These are phyloP conservation scores for Lasioglossum zephyrum DNA, from an alignment of 2,888 invertebrate species.

Conservation along the genomic window DNA sequence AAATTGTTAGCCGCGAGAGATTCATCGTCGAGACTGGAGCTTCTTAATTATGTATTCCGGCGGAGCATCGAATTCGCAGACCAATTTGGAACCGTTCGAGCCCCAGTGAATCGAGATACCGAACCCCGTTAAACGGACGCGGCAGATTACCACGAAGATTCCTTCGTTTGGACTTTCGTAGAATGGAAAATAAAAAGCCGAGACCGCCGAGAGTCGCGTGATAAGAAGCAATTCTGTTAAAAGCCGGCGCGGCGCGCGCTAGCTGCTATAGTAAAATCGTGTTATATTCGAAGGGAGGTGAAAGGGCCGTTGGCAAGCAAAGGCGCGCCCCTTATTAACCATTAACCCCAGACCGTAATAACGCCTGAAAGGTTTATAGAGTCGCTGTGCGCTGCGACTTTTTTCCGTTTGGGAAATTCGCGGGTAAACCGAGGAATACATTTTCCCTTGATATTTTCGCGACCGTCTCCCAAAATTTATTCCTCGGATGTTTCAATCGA, in stretches of 20 bases:
- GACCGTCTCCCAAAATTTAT: background rate
- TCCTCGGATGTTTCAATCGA: background rate
- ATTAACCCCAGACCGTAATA: slow-evolving; percentile 68
- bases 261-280: background rate
- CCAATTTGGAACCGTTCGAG: background rate
- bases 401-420: background rate
- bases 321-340: slow-evolving; percentile 73
- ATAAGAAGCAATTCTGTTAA: slow-evolving; percentile 50
- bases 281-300: slow-evolving; percentile 3
- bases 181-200: background rate
- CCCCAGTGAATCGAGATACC: background rate
- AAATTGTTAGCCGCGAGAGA: slow-evolving; percentile 23
- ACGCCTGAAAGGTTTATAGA: slow-evolving; percentile 73
- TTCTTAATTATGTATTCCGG: slow-evolving; percentile 10
- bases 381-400: slow-evolving; percentile 28
- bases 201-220: slow-evolving; percentile 28
- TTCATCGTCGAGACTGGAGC: slow-evolving; percentile 16
- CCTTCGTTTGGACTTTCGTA: background rate
- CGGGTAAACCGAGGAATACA: background rate
- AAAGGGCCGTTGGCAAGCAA: slow-evolving; percentile 51
- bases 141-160: slow-evolving; percentile 3
- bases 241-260: background rate
- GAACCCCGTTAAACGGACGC: background rate
- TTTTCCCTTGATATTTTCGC: background rate
- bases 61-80: background rate